Base-by-base conservation (phyloP, 1,140 invertebrate genomes). In the Drosophila punjabiensis region DNA sequence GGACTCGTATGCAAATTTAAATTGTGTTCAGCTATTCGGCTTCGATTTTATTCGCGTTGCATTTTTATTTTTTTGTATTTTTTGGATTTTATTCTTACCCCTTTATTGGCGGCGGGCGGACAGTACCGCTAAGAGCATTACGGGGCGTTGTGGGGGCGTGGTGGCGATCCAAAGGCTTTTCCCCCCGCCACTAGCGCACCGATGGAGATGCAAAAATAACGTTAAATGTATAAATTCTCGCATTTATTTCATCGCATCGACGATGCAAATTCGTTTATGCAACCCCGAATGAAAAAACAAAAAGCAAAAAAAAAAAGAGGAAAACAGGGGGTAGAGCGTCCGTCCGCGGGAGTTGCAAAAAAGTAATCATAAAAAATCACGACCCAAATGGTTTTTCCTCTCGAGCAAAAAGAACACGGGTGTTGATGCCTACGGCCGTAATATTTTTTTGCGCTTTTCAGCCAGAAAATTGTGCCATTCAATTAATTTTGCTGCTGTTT, bases 401-500 rank as follows among this genome's bases (percentile, higher is more conserved):
- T 69, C 18, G 6, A 37, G 64, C 10, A 32, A 58, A 71, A 56
- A 20, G 45, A 52, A 74, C 56, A 62, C 69, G 70, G 45, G 71
- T 74, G 69, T 74, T 74, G 71, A 75, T 62, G 70, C 59, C 43
- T 30, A 71, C 47, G 50, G 41, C 24, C 28, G 24, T 11, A 68
- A 28, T 35, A n/a, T 56, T 79, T 76, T 79, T 86, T 82, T 68
- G 43, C 75, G 61, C 62, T 62, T 87, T 71, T 77, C 62, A 53
- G 30, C 48, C 66, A 64, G 67, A 71, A 77, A 68, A 82, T 87
- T 87, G 80, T 82, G 80, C 67, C 80, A 88, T 88, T 88, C 83
- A 79, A 86, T 86, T 86, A 83, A 86, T 86, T 85, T 75, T 50
- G 82, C 62, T 85, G 78, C 65, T 68, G 80, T 62, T 55, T 65